A percentile compares a stretch with the other conserved stretches of the same genome.
phyloP scores from a whole-genome alignment of 2,888 invertebrate genomes.

The Trisateles emortualis region DNA sequence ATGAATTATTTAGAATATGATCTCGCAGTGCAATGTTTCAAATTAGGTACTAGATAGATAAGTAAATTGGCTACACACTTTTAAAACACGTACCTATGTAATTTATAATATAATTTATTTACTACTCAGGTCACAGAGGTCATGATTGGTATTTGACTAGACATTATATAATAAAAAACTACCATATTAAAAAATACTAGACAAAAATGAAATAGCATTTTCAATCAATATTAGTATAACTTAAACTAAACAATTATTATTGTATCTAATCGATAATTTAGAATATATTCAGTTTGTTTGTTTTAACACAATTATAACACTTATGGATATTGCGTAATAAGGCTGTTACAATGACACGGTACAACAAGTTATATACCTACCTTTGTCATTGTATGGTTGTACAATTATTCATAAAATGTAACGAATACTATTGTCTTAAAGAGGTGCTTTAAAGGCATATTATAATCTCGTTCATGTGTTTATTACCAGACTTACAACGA shows the following conservation, averaged over 20 bases:
- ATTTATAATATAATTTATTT: slow-evolving; percentile 18
- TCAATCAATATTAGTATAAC: not conserved
- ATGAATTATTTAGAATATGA: slow-evolving; percentile 3
- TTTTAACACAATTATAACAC: not conserved
- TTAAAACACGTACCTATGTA: not conserved
- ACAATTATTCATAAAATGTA: not conserved
- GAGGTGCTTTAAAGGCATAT: not conserved
- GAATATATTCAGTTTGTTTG: too few species aligned
- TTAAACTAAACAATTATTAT: too few species aligned
- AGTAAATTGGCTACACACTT: not conserved
- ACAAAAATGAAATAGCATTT: slow-evolving; percentile 8
- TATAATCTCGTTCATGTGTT: not conserved
- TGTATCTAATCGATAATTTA: too few species aligned
- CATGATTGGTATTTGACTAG: slow-evolving; percentile 22
- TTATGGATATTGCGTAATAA: not conserved
- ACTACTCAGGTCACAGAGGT: slow-evolving; percentile 53
- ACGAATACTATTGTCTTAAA: not conserved
- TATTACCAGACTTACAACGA: too few species aligned
- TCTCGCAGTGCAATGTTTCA: not conserved
- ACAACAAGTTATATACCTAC: not conserved
- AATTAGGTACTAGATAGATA: too few species aligned
- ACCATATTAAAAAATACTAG: not conserved
- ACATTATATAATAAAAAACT: slow-evolving; percentile 11
- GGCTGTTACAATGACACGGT: not conserved
- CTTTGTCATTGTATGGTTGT: too few species aligned